Percentiles rank a stretch among this genome's conserved stretches.
Conservation (phyloP, 2,797 vertebrate species). For the Acipenser transmontanus region DNA sequence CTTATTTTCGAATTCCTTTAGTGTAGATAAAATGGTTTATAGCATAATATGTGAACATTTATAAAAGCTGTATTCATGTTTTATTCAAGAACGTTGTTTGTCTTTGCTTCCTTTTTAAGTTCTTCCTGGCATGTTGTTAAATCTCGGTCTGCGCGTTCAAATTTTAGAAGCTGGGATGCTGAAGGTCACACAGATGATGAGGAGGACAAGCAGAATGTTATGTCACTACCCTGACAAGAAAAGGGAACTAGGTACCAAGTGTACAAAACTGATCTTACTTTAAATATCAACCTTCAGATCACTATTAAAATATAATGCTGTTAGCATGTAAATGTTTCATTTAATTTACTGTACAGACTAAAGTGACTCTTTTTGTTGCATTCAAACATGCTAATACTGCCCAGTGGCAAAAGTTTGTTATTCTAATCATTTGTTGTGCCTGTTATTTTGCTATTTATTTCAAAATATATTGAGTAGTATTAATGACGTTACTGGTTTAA, state of each 20-base stretch:
- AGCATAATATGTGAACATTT: conserved; percentile 1
- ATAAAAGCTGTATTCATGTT: conserved; percentile 15
- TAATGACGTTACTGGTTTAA: too few relatives aligned
- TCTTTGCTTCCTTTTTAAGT: conserved; percentile 15
- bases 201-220: conserved; percentile 50
- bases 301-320: too few relatives aligned
- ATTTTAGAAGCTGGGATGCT: conserved; percentile 35
- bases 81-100: conserved; percentile 16
- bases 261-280: too few relatives aligned
- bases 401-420: too few relatives aligned
- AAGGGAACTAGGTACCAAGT: conserved; percentile 7
- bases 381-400: too few relatives aligned
- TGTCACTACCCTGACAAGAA: conserved; percentile 43
- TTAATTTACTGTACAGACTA: too few relatives aligned
- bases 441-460: too few relatives aligned
- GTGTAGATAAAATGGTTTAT: neutral
- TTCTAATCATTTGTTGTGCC: too few relatives aligned
- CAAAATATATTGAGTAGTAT: too few relatives aligned
- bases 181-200: conserved; percentile 54
- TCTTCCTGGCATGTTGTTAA: conserved; percentile 14
- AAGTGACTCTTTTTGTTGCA: too few relatives aligned
- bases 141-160: conserved; percentile 5
- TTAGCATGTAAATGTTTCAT: too few relatives aligned
- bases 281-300: too few relatives aligned
- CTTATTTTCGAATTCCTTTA: neutral